phyloP scores from a whole-genome alignment of 2,888 invertebrate species.

The Scelioninae gen. 1 region DNA sequence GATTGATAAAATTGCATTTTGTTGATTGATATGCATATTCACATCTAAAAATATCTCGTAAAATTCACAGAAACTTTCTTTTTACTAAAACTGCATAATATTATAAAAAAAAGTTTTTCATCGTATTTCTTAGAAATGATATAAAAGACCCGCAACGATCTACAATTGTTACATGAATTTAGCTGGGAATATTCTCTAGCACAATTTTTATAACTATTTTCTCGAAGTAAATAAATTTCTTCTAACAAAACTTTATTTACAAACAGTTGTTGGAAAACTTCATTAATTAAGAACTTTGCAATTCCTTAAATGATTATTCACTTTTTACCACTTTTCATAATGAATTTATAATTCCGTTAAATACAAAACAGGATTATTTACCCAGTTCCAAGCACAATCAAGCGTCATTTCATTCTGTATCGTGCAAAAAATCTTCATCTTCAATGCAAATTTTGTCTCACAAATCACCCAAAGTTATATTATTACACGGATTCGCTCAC shows the following conservation, averaged over 20 bases:
- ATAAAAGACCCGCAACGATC: slow-evolving; percentile 9
- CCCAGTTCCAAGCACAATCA: slow-evolving; percentile 20
- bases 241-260: too few species aligned
- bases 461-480: not conserved
- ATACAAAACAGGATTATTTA: not conserved
- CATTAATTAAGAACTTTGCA: too few species aligned
- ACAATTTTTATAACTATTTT: not conserved
- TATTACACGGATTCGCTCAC: slow-evolving; percentile 2
- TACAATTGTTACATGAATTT: slow-evolving; percentile 8
- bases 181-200: not conserved
- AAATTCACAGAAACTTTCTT: slow-evolving; percentile 3
- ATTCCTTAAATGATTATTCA: too few species aligned
- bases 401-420: not conserved
- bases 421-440: slow-evolving; percentile 5
- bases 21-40: slow-evolving; percentile 11
- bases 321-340: too few species aligned
- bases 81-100: not conserved
- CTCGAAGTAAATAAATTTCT: not conserved
- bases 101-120: slow-evolving; percentile 8
- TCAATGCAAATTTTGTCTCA: slow-evolving; percentile 14
- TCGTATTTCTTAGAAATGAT: too few species aligned
- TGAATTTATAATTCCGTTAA: too few species aligned
- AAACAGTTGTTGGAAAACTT: too few species aligned
- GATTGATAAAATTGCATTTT: too few species aligned
- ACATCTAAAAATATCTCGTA: slow-evolving; percentile 2